Evolutionary conservation across 1,140 invertebrate species (phyloP).

Genomic region (Telenomus remus): DNA sequence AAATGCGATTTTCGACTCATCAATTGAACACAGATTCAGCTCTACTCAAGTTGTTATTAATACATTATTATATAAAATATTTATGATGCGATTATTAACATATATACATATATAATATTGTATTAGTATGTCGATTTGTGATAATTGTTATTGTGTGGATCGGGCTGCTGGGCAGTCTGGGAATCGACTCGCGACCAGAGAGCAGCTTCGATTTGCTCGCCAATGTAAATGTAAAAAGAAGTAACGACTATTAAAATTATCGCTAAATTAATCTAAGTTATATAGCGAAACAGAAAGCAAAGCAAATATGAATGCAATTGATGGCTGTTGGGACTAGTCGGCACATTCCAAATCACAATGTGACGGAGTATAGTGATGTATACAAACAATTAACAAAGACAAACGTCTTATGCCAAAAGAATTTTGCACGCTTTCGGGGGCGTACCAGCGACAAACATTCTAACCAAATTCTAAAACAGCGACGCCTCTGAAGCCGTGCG

Average conservation of each 20-base stretch:
- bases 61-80: constrained; percentile 73
- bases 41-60: constrained; percentile 69
- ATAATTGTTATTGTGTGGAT: constrained; percentile 67
- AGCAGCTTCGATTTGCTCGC: constrained; percentile 65
- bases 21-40: constrained; percentile 25
- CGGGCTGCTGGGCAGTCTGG: constrained; percentile 72
- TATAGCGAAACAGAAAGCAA: neutral
- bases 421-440: constrained; percentile 42
- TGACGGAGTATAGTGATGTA: constrained; percentile 62
- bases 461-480: constrained; percentile 10
- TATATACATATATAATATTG: constrained; percentile 71
- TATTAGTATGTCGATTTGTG: constrained; percentile 72
- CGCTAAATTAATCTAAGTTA: constrained; percentile 12
- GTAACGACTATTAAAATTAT: too few relatives aligned
- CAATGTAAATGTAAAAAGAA: constrained; percentile 51
- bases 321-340: constrained; percentile 37
- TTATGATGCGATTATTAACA: constrained; percentile 72
- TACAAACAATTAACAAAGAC: too few relatives aligned
- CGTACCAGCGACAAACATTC: neutral
- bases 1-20: neutral
- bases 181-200: constrained; percentile 63
- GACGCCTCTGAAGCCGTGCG: constrained; percentile 1
- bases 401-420: constrained; percentile 58
- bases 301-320: constrained; percentile 7
- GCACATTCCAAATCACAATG: constrained; percentile 68